These are phyloP conservation scores for Anguilla obscura DNA, from an alignment of 2,797 vertebrate genomes.

Conservation along the genomic window DNA sequence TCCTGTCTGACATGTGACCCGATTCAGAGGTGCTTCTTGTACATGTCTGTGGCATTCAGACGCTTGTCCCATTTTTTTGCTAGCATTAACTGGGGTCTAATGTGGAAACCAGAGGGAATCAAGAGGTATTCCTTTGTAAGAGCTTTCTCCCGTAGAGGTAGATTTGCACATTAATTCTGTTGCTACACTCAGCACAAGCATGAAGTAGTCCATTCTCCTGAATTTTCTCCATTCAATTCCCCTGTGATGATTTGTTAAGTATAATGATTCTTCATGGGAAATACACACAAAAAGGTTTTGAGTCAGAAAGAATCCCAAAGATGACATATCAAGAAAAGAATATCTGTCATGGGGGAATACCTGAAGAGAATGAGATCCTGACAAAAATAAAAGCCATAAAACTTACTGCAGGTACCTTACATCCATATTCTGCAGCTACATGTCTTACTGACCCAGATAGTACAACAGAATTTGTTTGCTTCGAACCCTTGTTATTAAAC, in stretches of 20 bases:
- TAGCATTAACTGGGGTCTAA: neutral
- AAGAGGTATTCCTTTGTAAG: neutral
- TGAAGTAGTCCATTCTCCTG: neutral
- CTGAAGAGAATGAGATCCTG: neutral
- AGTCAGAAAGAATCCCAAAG: neutral
- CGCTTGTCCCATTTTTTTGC: neutral
- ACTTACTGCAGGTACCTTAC: neutral
- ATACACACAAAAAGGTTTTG: neutral
- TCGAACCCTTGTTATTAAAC: neutral
- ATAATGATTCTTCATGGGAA: neutral
- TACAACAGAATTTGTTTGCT: neutral
- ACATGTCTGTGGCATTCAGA: neutral
- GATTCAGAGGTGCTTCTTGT: neutral
- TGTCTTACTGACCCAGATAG: neutral
- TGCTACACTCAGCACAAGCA: neutral
- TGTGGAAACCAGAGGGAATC: neutral
- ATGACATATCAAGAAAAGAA: neutral
- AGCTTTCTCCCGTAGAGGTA: neutral
- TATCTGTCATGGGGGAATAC: neutral
- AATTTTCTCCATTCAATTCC: neutral
- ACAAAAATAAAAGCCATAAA: neutral
- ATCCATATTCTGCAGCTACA: neutral
- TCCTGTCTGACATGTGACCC: constrained; percentile 20
- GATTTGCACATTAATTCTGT: neutral
- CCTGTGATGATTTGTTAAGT: neutral